Evolutionary conservation across 2,888 invertebrate genomes (phyloP), one percentile per base, ranked within the genome.

Genomic region (Orthosia incerta): DNA sequence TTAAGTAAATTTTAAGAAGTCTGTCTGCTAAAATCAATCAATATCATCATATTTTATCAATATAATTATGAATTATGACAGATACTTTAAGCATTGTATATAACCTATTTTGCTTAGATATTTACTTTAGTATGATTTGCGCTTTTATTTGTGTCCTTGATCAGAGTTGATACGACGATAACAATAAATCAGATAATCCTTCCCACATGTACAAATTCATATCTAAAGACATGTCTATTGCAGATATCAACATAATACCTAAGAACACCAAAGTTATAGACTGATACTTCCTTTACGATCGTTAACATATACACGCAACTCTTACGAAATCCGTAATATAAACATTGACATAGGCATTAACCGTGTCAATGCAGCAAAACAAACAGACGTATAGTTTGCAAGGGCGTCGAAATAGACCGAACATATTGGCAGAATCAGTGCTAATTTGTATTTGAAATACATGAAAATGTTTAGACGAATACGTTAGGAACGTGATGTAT

Each of bases 391-490:
- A 82, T 71, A 80, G 60, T 87, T 80, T 76, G 84, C 90, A 92
- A 92, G 92, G 91, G 89, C 93, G 83, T 86, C 86, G 87, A 92
- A 93, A 90, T 89, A 87, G 88, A 90, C 87, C 78, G 71, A 81
- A 71, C 70, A 76, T 84, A 82, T 88, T 87, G 83, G 77, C 80
- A 74, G 80, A 77, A 78, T 79, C 53, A 45, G 73, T 79, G 83
- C 68, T 83, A 85, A 86, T 79, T 81, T 71, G 72, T 76, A 60
- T 71, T 75, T 76, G 60, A 77, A 77, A 82, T 78, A 68, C 15
- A 71, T 73, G 67, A 76, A 76, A 76, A 79, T 74, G 67, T 76
- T 53, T 71, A 26, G 51, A 57, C 20, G 50, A 76, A 63, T 71
- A 68, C 66, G 72, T 67, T 77, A 31, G 45, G 7, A 57, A 75